phyloP scores from a whole-genome alignment of 2,888 invertebrate species.

The Rhopalosiphum nymphaeae region DNA sequence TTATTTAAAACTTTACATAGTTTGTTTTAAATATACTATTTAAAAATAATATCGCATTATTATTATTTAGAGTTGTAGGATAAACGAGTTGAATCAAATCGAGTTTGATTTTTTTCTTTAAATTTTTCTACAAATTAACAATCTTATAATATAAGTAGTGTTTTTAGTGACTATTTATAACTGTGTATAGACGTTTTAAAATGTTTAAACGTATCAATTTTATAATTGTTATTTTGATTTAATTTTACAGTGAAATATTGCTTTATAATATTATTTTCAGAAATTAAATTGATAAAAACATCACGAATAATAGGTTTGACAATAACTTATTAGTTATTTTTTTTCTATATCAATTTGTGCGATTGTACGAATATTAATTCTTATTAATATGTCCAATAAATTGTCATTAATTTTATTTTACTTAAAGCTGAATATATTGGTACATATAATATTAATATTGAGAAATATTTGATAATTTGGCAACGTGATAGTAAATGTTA shows the following conservation, averaged over 20 bases:
- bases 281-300: neutral
- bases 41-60: neutral
- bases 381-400: neutral
- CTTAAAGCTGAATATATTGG: neutral
- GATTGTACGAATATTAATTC: neutral
- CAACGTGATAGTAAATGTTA: neutral
- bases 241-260: neutral
- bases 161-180: neutral
- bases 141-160: neutral
- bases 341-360: neutral
- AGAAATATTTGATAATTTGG: neutral
- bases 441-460: neutral
- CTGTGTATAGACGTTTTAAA: neutral
- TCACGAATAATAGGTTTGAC: neutral
- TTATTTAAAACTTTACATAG: neutral
- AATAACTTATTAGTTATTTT: neutral
- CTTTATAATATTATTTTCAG: neutral
- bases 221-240: neutral
- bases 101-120: neutral
- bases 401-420: neutral
- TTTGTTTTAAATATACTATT: neutral
- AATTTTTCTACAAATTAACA: neutral
- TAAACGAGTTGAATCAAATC: neutral
- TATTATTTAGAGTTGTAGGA: neutral
- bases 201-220: neutral